These are phyloP conservation scores for Conger conger DNA, from an alignment of 2,113 vertebrate genomes.

Conservation along the genomic window DNA sequence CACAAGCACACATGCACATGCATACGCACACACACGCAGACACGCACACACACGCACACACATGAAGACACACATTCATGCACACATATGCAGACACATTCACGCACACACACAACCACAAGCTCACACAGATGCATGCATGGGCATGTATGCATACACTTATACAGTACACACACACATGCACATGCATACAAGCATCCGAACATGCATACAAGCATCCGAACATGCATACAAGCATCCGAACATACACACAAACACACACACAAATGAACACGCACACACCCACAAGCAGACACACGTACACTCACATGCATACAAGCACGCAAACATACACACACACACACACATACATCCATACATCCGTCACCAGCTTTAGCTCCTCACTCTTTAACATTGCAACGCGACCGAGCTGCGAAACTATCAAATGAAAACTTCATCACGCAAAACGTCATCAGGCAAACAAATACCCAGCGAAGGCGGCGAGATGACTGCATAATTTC, in stretches of 20 bases:
- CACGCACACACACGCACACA: constrained; percentile 37
- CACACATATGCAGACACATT: constrained; percentile 33
- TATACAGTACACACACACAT: background rate
- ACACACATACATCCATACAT: background rate
- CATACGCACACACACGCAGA: constrained; percentile 25
- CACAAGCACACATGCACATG: constrained; percentile 32
- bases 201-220: constrained; percentile 14
- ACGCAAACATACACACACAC: no score
- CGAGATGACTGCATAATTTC: constrained; percentile 69
- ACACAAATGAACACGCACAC: constrained; percentile 25
- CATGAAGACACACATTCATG: constrained; percentile 32
- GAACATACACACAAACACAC: constrained; percentile 34
- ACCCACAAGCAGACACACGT: constrained; percentile 25
- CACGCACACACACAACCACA: constrained; percentile 32
- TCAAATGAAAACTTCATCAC: constrained; percentile 64
- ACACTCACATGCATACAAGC: background rate
- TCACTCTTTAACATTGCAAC: constrained; percentile 5
- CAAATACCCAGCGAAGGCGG: constrained; percentile 67
- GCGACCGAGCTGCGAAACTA: constrained; percentile 50
- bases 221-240: constrained; percentile 36
- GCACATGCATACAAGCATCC: background rate
- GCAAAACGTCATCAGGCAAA: constrained; percentile 64
- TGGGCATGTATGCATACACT: background rate
- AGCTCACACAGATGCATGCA: background rate
- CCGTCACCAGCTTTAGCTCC: background rate